Evolutionary conservation across 2,113 vertebrate genomes (phyloP).

Genomic region (Platysteira castanea): DNA sequence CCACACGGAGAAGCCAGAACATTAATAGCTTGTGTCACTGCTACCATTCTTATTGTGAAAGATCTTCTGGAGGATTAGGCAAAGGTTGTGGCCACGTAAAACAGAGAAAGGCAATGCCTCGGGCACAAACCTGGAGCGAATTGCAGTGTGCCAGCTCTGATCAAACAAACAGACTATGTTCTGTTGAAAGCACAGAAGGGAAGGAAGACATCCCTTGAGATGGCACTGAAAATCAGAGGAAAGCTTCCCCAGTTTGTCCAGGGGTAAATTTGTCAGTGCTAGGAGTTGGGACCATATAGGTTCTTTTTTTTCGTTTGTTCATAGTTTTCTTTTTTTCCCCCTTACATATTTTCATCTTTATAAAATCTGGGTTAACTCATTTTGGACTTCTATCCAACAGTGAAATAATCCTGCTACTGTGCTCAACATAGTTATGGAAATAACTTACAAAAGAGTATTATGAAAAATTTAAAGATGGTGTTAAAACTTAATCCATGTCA

Average conservation of each 20-base stretch:
- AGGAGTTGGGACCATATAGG: background rate
- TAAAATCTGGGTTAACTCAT: background rate
- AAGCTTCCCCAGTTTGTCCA: background rate
- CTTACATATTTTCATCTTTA: background rate
- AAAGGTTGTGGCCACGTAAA: conserved; percentile 15
- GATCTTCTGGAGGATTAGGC: conserved; percentile 38
- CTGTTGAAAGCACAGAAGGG: background rate
- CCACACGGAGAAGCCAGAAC: background rate
- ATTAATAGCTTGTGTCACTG: conserved; percentile 28
- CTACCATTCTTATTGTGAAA: background rate
- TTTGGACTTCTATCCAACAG: background rate
- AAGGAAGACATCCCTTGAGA: background rate
- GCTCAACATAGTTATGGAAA: background rate
- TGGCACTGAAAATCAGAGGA: background rate
- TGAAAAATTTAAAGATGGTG: background rate
- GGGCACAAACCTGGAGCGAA: background rate
- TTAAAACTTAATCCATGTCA: background rate
- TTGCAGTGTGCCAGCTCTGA: background rate
- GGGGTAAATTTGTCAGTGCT: background rate
- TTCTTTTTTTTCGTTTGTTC: background rate
- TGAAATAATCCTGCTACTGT: background rate
- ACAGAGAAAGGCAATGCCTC: conserved; percentile 8
- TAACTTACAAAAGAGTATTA: background rate
- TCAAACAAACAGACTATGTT: conserved; percentile 11
- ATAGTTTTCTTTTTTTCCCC: background rate